Conservation (phyloP, 1,140 invertebrate genomes). For the Heliconius nattereri region DNA sequence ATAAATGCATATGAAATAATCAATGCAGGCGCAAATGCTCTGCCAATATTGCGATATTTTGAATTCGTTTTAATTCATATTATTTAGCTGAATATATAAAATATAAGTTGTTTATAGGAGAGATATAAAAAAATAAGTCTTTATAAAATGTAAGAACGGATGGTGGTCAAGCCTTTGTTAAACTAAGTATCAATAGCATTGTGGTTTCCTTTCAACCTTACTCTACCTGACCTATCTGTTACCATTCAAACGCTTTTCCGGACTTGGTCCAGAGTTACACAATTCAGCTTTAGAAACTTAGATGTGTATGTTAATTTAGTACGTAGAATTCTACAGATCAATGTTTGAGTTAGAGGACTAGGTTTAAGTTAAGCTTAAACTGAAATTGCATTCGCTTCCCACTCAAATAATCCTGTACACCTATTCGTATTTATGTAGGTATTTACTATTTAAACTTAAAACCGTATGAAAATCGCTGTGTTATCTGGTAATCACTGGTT, state of each 20-base stretch:
- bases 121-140: background rate
- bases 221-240: slow-evolving; percentile 36
- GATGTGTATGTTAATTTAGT: slow-evolving; percentile 1
- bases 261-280: slow-evolving; percentile 28
- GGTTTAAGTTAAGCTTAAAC: background rate
- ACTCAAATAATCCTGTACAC: no score
- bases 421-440: no score
- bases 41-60: background rate
- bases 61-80: background rate
- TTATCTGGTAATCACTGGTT: no score
- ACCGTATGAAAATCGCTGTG: no score
- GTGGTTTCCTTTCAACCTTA: slow-evolving; percentile 52
- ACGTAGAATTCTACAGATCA: background rate
- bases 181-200: slow-evolving; percentile 47
- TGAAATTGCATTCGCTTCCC: background rate
- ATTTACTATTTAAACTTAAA: no score
- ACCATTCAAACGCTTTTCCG: slow-evolving; percentile 47
- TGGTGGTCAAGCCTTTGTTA: slow-evolving; percentile 15
- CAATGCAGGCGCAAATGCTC: background rate
- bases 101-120: background rate
- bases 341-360: background rate
- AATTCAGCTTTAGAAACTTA: slow-evolving; percentile 15
- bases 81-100: background rate
- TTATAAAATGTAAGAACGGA: slow-evolving; percentile 1
- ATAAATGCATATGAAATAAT: background rate